A percentile compares a stretch with the other conserved stretches of the same genome.
phyloP scores from a whole-genome alignment of 2,888 invertebrate genomes.

The Cataglyphis albicans region DNA sequence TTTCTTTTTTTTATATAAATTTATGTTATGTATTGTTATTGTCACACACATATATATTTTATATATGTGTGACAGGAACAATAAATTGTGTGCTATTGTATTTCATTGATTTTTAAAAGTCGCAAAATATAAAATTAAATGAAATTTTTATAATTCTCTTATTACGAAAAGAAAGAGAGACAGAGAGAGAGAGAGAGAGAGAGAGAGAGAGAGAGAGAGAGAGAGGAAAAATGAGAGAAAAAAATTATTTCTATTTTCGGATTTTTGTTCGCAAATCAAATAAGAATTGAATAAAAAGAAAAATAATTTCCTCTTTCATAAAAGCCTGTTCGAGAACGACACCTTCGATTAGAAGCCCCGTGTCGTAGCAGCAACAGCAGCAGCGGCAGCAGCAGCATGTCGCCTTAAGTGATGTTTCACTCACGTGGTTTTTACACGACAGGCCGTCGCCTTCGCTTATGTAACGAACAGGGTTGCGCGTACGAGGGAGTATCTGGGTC shows the following conservation, averaged over 20 bases:
- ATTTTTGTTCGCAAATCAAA: background rate
- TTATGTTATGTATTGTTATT: background rate
- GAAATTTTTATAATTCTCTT: background rate
- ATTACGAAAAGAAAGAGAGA: background rate
- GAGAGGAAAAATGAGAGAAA: too few species aligned
- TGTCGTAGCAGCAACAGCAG: conserved; percentile 27
- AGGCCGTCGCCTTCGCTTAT: conserved; percentile 51
- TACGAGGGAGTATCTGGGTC: conserved; percentile 50
- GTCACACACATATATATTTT: background rate
- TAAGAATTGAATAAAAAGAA: background rate
- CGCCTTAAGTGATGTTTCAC: conserved; percentile 56
- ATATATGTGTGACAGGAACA: background rate
- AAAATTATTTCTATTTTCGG: background rate
- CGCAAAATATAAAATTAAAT: background rate
- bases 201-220: background rate
- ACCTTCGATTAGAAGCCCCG: conserved; percentile 41
- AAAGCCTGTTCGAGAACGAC: conserved; percentile 25
- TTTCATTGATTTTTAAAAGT: background rate
- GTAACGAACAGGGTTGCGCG: conserved; percentile 52
- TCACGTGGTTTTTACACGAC: conserved; percentile 57
- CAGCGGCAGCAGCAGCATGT: conserved; percentile 38
- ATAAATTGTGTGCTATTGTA: background rate
- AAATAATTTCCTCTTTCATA: conserved; percentile 31
- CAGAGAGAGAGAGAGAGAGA: background rate
- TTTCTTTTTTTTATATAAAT: background rate